These are phyloP conservation scores for Sebastes iracundus DNA, from an alignment of 2,797 vertebrate species.

Conservation along the genomic window DNA sequence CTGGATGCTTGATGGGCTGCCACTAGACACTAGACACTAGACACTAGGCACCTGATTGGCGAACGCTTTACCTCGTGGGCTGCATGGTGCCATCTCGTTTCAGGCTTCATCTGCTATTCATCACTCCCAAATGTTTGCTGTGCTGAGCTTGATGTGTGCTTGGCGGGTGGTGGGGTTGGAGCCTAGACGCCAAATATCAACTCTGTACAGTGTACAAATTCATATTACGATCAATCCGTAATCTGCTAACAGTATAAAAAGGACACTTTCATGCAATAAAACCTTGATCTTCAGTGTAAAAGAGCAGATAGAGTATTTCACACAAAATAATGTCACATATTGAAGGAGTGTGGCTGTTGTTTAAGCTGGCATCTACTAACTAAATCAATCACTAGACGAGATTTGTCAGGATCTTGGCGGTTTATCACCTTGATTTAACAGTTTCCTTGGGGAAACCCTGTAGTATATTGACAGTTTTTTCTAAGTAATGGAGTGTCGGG, in stretches of 20 bases:
- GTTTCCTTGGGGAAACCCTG: background rate
- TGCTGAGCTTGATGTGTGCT: background rate
- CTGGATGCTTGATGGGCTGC: too few species aligned
- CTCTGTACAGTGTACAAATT: background rate
- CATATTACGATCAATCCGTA: background rate
- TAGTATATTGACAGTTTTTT: background rate
- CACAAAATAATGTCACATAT: background rate
- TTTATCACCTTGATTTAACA: background rate
- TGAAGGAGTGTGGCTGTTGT: background rate
- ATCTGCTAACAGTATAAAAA: background rate
- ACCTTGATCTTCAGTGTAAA: background rate
- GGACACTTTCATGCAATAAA: background rate
- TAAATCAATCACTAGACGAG: background rate
- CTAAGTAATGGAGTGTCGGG: background rate
- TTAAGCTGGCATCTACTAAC: background rate
- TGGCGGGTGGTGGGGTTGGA: background rate
- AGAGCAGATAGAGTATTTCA: background rate
- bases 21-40: too few species aligned
- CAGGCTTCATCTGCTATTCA: background rate
- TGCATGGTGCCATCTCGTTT: background rate
- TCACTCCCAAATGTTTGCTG: background rate
- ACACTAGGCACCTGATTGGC: too few species aligned
- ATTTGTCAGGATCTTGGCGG: background rate
- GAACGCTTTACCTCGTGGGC: too few species aligned
- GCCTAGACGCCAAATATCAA: background rate